Percentiles rank a stretch among this genome's conserved stretches.
phyloP scores from a whole-genome alignment of 2,113 vertebrate genomes.

The Syngnathus scovelli region DNA sequence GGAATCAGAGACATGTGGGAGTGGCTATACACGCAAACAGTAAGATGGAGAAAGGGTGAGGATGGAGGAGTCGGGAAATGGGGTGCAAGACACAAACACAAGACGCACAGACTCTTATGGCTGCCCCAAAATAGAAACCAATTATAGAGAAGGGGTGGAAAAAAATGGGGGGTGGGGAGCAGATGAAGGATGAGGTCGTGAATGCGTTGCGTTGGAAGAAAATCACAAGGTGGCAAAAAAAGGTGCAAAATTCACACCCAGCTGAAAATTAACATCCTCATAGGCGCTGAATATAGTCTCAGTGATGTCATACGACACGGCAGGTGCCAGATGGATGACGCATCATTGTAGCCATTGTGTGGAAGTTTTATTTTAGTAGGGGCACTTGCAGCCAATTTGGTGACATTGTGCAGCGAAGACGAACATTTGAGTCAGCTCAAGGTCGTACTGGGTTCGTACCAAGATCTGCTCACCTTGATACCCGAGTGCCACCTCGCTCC shows the following conservation, averaged over 20 bases:
- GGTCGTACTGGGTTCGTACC: constrained; percentile 27
- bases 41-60: constrained; percentile 51
- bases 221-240: constrained; percentile 57
- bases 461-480: constrained; percentile 31
- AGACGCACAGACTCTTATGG: constrained; percentile 73
- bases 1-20: constrained; percentile 2
- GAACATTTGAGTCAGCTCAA: constrained; percentile 29
- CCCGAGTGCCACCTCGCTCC: constrained; percentile 22
- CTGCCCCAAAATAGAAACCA: constrained; percentile 76
- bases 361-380: constrained; percentile 18
- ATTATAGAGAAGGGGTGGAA: constrained; percentile 71
- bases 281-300: constrained; percentile 35
- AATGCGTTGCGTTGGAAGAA: constrained; percentile 62
- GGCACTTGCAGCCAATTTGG: constrained; percentile 9
- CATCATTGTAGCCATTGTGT: constrained; percentile 21
- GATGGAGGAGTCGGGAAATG: constrained; percentile 75
- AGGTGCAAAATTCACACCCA: constrained; percentile 53
- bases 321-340: constrained; percentile 1
- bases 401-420: constrained; percentile 31
- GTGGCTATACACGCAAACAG: constrained; percentile 41
- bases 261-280: constrained; percentile 58
- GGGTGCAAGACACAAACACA: constrained; percentile 74
- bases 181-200: constrained; percentile 52
- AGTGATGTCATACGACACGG: constrained; percentile 36
- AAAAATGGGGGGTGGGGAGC: constrained; percentile 50